Base-by-base conservation (phyloP, 1,140 invertebrate species). In the Sarcophaga bullata region DNA sequence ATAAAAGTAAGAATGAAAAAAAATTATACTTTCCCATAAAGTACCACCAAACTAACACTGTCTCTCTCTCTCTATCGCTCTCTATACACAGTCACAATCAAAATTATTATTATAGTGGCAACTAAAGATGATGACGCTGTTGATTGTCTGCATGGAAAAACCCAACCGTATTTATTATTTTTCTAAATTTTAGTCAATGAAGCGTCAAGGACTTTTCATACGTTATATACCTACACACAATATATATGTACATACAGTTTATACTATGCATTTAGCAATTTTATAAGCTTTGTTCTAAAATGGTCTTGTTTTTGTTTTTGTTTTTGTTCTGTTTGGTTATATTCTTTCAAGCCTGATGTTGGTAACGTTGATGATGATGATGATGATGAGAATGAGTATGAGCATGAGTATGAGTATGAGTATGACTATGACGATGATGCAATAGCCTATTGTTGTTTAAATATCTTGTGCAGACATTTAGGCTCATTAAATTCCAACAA, bases 131-230 rank as follows among this genome's bases (percentile, higher is more conserved):
- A 76, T 76, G 73, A 76, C 73, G 73, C 73, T 76, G 73, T 76
- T 76, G 73, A 76, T 76, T 76, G 73, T 76, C 73, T 76, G 73
- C 73, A 76, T 8, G 17, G 17, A 68, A 47, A 49, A 76, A 15
- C 25, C 48, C 46, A 49, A 49, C 46, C n/a, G 47, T 47, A 48
- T 75, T 75, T 75, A 11, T 75, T 75, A 7, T 62, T 62, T 7
- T 25, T 25, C 17, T 68, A 9, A 3, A 47, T 76, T 62, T 80
- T 80, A 54, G 54, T 80, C 78, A 80, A 80, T 80, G 78, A 80
- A 80, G 78, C 78, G 78, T 37, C 78, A 80, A 80, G 78, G 78
- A 80, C 78, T 80, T 62, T 80, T 58, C 54, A 80, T 80, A 58
- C 78, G 19, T 54, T 37, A 37, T 15, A 76, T 76, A 47, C 46